Evolutionary conservation across 2,888 invertebrate species (phyloP).

Genomic region (Conus canariensis): DNA sequence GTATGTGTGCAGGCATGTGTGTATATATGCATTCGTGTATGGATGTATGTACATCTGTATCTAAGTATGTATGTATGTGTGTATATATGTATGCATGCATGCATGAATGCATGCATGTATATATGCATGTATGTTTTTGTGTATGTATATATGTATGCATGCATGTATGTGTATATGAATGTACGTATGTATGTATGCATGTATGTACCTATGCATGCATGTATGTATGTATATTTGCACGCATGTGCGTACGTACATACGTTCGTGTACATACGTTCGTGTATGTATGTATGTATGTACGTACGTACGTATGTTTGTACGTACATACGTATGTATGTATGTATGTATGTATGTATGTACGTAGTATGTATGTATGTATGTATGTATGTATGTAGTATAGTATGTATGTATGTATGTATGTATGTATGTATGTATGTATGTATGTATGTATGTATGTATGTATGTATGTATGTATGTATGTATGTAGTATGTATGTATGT

Average conservation of each 20-base stretch:
- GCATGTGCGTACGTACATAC: not conserved
- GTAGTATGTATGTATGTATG: not conserved
- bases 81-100: not conserved
- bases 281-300: not conserved
- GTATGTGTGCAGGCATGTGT: not conserved
- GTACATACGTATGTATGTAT: not conserved
- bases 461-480: too few relatives aligned
- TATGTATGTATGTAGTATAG: not conserved
- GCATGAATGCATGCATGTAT: not conserved
- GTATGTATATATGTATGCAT: not conserved
- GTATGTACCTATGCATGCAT: not conserved
- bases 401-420: not conserved
- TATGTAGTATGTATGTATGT: too few relatives aligned
- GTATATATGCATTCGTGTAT: not conserved
- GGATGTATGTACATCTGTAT: not conserved
- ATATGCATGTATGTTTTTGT: not conserved
- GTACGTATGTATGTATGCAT: not conserved
- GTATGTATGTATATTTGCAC: not conserved
- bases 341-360: not conserved
- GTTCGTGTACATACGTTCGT: not conserved
- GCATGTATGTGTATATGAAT: not conserved
- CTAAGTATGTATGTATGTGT: not conserved
- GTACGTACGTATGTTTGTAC: not conserved
- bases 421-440: not conserved
- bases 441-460: too few relatives aligned